These are phyloP conservation scores for Ochropleura plecta DNA, from an alignment of 2,888 invertebrate genomes.

Conservation along the genomic window DNA sequence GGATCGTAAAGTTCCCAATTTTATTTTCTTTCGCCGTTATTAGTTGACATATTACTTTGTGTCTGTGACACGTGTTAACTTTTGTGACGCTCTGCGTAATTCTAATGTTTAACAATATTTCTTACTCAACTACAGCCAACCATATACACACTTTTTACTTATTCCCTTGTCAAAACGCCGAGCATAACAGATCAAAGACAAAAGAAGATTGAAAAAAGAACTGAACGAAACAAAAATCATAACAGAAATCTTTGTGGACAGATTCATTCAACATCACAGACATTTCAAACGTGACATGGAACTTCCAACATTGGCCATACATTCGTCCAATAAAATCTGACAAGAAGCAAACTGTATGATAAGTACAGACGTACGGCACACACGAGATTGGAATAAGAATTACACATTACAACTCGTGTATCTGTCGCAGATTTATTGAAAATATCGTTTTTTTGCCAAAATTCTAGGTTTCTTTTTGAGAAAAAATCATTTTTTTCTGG, in stretches of 20 bases:
- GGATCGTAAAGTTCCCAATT: background rate
- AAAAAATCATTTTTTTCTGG: background rate
- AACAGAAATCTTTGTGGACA: constrained; percentile 7
- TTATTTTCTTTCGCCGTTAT: background rate
- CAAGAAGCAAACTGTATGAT: constrained; percentile 56
- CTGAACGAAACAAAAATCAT: constrained; percentile 14
- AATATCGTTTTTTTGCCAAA: background rate
- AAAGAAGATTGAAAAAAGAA: background rate
- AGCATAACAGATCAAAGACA: constrained; percentile 14
- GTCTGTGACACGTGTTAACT: too few relatives aligned
- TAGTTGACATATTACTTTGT: background rate
- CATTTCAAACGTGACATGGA: constrained; percentile 26
- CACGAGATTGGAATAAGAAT: constrained; percentile 64
- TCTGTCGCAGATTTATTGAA: background rate
- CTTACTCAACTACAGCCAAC: background rate
- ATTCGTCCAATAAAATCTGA: constrained; percentile 48
- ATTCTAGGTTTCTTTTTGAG: background rate
- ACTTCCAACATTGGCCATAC: constrained; percentile 44
- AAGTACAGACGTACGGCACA: constrained; percentile 54
- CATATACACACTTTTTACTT: background rate
- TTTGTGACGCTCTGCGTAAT: background rate
- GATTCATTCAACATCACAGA: constrained; percentile 28
- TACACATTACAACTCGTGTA: constrained; percentile 60
- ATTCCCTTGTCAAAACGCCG: background rate
- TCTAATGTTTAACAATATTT: too few relatives aligned